phyloP scores from a whole-genome alignment of 2,888 invertebrate species.

The Agriopis aurantiaria region DNA sequence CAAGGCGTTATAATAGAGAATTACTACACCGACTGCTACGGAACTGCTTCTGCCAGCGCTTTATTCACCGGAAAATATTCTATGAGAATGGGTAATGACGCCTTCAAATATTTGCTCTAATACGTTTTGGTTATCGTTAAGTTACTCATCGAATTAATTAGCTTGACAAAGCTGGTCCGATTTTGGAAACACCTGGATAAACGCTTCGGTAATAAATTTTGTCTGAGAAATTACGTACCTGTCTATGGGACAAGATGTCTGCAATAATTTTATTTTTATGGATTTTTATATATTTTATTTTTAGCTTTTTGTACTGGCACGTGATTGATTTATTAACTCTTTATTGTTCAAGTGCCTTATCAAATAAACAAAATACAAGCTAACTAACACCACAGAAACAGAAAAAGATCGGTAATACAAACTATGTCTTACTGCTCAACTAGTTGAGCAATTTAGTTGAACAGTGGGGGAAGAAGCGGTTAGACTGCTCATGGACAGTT shows the following conservation, averaged over 20 bases:
- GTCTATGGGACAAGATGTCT: background rate
- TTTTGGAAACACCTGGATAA: slow-evolving; percentile 14
- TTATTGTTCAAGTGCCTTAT: too few species aligned
- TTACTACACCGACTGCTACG: slow-evolving; percentile 92
- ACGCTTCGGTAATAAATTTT: slow-evolving; percentile 4
- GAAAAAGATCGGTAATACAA: too few species aligned
- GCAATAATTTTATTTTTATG: background rate
- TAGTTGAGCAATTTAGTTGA: too few species aligned
- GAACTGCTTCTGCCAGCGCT: slow-evolving; percentile 92
- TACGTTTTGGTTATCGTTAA: background rate
- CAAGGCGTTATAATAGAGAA: slow-evolving; percentile 92
- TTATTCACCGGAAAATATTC: slow-evolving; percentile 94
- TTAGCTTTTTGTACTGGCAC: too few species aligned
- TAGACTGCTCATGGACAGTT: too few species aligned
- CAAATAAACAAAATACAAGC: too few species aligned
- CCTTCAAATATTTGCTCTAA: slow-evolving; percentile 5
- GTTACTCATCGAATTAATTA: slow-evolving; percentile 10
- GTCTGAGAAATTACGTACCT: slow-evolving; percentile 1
- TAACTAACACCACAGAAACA: too few species aligned
- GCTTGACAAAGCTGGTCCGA: slow-evolving; percentile 5
- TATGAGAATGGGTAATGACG: slow-evolving; percentile 88
- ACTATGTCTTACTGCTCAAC: too few species aligned
- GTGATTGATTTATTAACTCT: too few species aligned
- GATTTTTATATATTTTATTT: too few species aligned
- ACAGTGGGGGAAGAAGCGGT: too few species aligned